These are phyloP conservation scores for Spialia ferax DNA, from an alignment of 2,888 invertebrate genomes.

Conservation along the genomic window DNA sequence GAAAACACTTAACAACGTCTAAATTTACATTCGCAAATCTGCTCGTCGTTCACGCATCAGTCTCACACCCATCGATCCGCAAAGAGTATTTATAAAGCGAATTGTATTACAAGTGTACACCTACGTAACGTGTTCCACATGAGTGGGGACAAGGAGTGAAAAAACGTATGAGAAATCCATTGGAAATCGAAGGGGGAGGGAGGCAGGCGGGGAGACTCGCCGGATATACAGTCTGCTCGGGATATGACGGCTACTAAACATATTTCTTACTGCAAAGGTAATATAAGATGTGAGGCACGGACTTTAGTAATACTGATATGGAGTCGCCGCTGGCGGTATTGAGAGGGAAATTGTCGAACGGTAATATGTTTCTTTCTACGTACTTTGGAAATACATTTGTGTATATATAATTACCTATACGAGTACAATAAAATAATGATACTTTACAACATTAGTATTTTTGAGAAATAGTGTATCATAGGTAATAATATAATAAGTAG, in stretches of 20 bases:
- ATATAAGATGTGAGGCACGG: slow-evolving; percentile 20
- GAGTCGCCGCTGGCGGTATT: slow-evolving; percentile 3
- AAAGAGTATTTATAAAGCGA: slow-evolving; percentile 60
- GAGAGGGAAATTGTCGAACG: background rate
- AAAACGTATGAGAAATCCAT: slow-evolving; percentile 59
- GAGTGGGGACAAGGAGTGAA: slow-evolving; percentile 66
- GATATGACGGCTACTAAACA: slow-evolving; percentile 58
- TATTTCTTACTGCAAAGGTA: slow-evolving; percentile 35
- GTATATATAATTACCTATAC: no score
- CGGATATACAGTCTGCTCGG: slow-evolving; percentile 66
- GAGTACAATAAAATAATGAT: no score
- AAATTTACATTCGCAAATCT: slow-evolving; percentile 34
- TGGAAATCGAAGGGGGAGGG: slow-evolving; percentile 60
- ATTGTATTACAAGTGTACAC: slow-evolving; percentile 62
- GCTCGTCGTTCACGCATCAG: slow-evolving; percentile 46
- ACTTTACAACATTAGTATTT: no score
- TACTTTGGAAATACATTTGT: no score
- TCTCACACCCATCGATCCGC: slow-evolving; percentile 50
- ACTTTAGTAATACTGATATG: slow-evolving; percentile 19
- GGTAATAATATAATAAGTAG: no score
- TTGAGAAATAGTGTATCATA: no score
- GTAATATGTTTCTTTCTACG: no score
- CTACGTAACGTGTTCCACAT: slow-evolving; percentile 64
- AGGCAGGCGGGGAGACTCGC: slow-evolving; percentile 45
- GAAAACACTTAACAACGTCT: slow-evolving; percentile 28